A percentile compares a stretch with the other conserved stretches of the same genome.
These are phyloP conservation scores for Choristoneura fumiferana DNA, from an alignment of 1,140 invertebrate species.

Conservation along the genomic window DNA sequence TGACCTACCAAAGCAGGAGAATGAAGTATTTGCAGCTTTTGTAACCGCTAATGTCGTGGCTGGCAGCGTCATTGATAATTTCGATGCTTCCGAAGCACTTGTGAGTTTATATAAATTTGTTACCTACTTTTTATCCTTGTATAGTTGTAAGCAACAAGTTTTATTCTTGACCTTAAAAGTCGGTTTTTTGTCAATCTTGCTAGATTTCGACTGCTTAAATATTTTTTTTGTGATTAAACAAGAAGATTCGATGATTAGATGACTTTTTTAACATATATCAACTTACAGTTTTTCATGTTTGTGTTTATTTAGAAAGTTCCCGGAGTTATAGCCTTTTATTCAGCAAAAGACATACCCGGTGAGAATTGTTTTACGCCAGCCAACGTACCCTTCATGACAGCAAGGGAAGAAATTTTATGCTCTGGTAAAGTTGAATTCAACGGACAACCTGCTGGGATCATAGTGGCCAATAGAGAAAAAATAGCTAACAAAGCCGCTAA, in stretches of 20 bases:
- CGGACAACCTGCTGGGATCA: conserved; percentile 84
- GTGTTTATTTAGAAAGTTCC: conserved; percentile 71
- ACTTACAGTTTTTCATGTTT: background rate
- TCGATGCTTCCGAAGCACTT: conserved; percentile 81
- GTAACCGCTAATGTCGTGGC: conserved; percentile 70
- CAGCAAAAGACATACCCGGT: conserved; percentile 84
- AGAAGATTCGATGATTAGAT: too few species aligned
- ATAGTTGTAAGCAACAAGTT: too few species aligned
- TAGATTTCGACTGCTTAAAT: too few species aligned
- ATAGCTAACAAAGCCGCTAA: conserved; percentile 81
- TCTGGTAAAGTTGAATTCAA: conserved; percentile 76
- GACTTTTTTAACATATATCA: too few species aligned
- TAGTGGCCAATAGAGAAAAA: conserved; percentile 81
- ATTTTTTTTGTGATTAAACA: too few species aligned
- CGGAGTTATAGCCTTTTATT: conserved; percentile 82
- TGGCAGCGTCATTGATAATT: conserved; percentile 72
- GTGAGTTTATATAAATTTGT: conserved; percentile 67
- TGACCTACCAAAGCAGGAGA: conserved; percentile 78
- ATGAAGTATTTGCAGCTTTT: conserved; percentile 83
- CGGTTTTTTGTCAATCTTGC: too few species aligned
- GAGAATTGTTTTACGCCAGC: conserved; percentile 66
- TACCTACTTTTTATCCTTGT: too few species aligned
- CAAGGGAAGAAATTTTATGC: conserved; percentile 73
- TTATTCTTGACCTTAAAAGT: too few species aligned
- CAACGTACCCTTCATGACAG: conserved; percentile 29